phyloP scores from a whole-genome alignment of 2,888 invertebrate species.

The Drosophila prolongata region DNA sequence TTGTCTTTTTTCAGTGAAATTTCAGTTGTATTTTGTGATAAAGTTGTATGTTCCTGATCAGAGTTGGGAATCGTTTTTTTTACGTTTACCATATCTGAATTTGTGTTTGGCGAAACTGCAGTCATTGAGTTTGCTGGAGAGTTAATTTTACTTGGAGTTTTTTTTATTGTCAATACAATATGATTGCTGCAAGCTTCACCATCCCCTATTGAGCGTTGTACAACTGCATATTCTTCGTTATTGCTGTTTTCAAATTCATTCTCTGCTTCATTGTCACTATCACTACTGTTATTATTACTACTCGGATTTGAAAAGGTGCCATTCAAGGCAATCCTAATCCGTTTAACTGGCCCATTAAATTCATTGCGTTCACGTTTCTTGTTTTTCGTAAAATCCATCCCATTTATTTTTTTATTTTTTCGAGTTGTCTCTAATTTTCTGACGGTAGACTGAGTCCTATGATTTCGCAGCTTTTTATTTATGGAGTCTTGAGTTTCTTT shows the following conservation, averaged over 20 bases:
- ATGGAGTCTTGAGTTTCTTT: constrained; percentile 63
- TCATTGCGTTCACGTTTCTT: neutral
- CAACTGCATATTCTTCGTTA: constrained; percentile 76
- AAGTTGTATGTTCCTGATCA: neutral
- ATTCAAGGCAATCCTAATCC: constrained; percentile 69
- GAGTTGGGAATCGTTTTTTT: neutral
- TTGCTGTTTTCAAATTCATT: constrained; percentile 54
- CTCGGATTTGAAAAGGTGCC: constrained; percentile 55
- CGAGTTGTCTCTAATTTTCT: constrained; percentile 34
- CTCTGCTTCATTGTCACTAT: constrained; percentile 56
- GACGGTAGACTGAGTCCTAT: constrained; percentile 23
- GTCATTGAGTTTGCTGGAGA: constrained; percentile 70
- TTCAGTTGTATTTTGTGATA: neutral
- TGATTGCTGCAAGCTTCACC: constrained; percentile 66
- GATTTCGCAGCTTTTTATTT: constrained; percentile 58
- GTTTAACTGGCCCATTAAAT: constrained; percentile 54
- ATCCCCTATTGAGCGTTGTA: constrained; percentile 51
- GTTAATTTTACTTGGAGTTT: constrained; percentile 80
- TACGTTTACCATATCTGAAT: neutral
- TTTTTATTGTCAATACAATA: constrained; percentile 82
- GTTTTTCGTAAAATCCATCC: constrained; percentile 6
- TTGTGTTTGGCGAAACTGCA: constrained; percentile 50
- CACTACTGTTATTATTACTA: constrained; percentile 57
- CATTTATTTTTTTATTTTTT: constrained; percentile 37
- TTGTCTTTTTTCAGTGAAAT: neutral